These are phyloP conservation scores for Archilochus colubris DNA, from an alignment of 2,113 vertebrate genomes.

Conservation along the genomic window DNA sequence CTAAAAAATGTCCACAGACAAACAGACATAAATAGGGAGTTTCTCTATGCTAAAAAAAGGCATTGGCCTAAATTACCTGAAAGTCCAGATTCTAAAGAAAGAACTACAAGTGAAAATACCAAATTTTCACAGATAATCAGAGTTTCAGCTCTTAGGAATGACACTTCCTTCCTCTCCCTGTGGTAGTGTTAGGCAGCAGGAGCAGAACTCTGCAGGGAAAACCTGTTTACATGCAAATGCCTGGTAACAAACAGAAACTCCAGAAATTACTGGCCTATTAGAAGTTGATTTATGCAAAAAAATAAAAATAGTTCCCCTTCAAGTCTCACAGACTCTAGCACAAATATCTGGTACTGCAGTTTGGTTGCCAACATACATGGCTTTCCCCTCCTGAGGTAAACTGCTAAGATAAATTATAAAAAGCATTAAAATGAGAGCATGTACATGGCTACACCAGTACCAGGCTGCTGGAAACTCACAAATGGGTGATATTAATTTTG, in stretches of 20 bases:
- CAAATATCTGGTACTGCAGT: background rate
- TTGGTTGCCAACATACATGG: background rate
- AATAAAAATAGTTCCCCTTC: background rate
- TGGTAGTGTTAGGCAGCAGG: background rate
- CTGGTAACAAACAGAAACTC: background rate
- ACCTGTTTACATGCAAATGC: background rate
- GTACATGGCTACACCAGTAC: background rate
- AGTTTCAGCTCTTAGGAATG: background rate
- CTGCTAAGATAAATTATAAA: background rate
- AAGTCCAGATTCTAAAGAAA: background rate
- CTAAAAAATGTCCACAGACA: background rate
- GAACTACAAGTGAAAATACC: background rate
- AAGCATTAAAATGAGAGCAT: background rate
- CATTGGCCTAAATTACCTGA: background rate
- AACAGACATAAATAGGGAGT: background rate
- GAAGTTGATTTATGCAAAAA: background rate
- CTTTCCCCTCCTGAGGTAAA: background rate
- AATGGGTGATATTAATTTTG: background rate
- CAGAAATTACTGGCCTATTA: background rate
- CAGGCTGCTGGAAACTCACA: background rate
- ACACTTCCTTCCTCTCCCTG: background rate
- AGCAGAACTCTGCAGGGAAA: background rate
- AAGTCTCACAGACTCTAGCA: background rate
- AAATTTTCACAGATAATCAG: background rate
- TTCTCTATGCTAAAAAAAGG: background rate